A percentile compares a stretch with the other conserved stretches of the same genome.
Evolutionary conservation across 1,140 invertebrate genomes (phyloP).

Genomic region (Euura saliciscinereae): DNA sequence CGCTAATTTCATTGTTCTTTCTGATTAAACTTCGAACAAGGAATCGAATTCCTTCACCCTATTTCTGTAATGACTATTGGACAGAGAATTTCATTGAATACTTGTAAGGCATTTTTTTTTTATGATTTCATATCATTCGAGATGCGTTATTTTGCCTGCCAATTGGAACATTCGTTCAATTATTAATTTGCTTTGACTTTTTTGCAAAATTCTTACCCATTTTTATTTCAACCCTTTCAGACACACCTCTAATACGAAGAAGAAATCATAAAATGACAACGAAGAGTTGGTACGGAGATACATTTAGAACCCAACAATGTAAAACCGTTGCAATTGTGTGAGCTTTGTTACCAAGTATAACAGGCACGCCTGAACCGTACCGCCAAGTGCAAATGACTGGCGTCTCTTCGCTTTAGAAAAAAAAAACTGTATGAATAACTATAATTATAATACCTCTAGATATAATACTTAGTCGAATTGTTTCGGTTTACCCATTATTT

Average conservation of each 20-base stretch:
- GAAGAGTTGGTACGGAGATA: not conserved
- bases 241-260: slow-evolving; percentile 2
- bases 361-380: not conserved
- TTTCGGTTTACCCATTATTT: too few species aligned
- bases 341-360: not conserved
- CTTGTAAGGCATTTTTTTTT: not conserved
- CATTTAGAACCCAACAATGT: not conserved
- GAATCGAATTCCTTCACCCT: too few species aligned
- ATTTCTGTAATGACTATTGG: too few species aligned
- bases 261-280: not conserved
- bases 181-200: not conserved
- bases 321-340: not conserved
- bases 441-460: not conserved
- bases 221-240: not conserved
- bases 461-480: not conserved
- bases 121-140: not conserved
- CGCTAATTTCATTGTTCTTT: not conserved
- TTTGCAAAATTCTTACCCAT: not conserved
- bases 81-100: too few species aligned
- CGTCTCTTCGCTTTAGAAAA: not conserved
- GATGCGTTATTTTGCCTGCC: too few species aligned
- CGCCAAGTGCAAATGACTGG: not conserved
- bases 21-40: not conserved
- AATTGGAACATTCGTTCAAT: not conserved
- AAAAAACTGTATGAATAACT: not conserved